A percentile compares a stretch with the other conserved stretches of the same genome.
Conservation (phyloP, 2,888 invertebrate genomes). For the Anoplius nigerrimus region DNA sequence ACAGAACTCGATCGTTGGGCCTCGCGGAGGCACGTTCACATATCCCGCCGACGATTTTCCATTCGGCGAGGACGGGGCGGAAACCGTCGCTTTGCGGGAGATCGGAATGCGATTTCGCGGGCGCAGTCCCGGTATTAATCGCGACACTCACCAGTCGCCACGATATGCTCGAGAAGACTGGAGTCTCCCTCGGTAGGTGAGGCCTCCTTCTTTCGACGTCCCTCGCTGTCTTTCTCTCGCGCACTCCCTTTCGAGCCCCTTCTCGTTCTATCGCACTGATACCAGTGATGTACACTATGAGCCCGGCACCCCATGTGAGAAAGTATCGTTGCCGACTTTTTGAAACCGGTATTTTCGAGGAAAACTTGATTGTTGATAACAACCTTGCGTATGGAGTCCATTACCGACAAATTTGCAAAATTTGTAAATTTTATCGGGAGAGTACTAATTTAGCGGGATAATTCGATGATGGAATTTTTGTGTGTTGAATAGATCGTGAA, state of each 20-base stretch:
- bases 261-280: constrained; percentile 3
- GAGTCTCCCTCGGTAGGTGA: constrained; percentile 59
- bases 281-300: neutral
- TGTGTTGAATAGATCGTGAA: too few species aligned
- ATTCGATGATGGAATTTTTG: too few species aligned
- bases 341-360: too few species aligned
- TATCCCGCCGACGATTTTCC: constrained; percentile 1
- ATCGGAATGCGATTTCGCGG: constrained; percentile 56
- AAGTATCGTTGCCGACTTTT: too few species aligned
- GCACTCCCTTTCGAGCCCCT: neutral
- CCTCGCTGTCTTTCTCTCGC: constrained; percentile 32
- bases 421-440: too few species aligned
- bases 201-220: constrained; percentile 50
- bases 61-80: constrained; percentile 23
- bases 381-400: too few species aligned
- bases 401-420: too few species aligned
- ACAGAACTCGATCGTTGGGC: too few species aligned
- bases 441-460: too few species aligned
- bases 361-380: too few species aligned
- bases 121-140: constrained; percentile 54
- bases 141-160: constrained; percentile 59
- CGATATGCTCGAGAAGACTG: constrained; percentile 66
- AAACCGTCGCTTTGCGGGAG: constrained; percentile 26
- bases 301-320: neutral
- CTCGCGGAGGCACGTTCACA: neutral